These are phyloP conservation scores for Subacronicta megacephala DNA, from an alignment of 2,888 invertebrate species.

Conservation along the genomic window DNA sequence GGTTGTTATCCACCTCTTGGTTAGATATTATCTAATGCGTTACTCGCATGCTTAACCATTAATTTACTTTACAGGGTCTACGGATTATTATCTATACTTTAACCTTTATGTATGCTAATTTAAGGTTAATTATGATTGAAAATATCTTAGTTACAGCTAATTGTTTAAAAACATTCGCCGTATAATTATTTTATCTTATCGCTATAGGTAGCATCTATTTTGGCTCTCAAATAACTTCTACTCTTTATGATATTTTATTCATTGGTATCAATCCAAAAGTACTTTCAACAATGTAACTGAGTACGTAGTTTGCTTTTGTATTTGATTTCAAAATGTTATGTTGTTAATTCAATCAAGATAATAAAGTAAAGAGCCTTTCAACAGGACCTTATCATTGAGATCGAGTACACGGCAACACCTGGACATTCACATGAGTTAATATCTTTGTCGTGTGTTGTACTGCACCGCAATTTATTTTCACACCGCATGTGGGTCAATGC, in stretches of 20 bases:
- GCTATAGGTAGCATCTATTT: not conserved
- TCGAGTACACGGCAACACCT: slow-evolving; percentile 60
- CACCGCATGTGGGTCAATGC: slow-evolving; percentile 86
- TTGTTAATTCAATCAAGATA: slow-evolving; percentile 31
- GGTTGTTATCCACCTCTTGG: slow-evolving; percentile 38
- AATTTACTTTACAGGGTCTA: slow-evolving; percentile 29
- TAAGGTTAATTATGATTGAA: slow-evolving; percentile 4
- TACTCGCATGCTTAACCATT: slow-evolving; percentile 14
- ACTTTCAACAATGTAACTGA: not conserved
- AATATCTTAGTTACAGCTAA: slow-evolving; percentile 6
- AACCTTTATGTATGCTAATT: slow-evolving; percentile 10
- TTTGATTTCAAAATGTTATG: slow-evolving; percentile 21
- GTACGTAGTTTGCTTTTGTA: slow-evolving; percentile 12
- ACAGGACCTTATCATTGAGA: slow-evolving; percentile 42
- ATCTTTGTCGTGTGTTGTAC: slow-evolving; percentile 59
- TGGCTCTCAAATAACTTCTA: slow-evolving; percentile 4
- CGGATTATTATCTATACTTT: slow-evolving; percentile 21
- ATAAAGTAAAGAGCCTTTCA: slow-evolving; percentile 29
- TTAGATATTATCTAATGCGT: slow-evolving; percentile 39
- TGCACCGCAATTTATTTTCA: slow-evolving; percentile 77
- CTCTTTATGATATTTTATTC: not conserved
- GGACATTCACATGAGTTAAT: slow-evolving; percentile 66
- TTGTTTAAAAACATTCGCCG: slow-evolving; percentile 3
- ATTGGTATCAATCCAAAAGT: not conserved
- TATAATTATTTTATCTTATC: not conserved